These are phyloP conservation scores for Pyxicephalus adspersus DNA, from an alignment of 2,113 vertebrate species.

Conservation along the genomic window DNA sequence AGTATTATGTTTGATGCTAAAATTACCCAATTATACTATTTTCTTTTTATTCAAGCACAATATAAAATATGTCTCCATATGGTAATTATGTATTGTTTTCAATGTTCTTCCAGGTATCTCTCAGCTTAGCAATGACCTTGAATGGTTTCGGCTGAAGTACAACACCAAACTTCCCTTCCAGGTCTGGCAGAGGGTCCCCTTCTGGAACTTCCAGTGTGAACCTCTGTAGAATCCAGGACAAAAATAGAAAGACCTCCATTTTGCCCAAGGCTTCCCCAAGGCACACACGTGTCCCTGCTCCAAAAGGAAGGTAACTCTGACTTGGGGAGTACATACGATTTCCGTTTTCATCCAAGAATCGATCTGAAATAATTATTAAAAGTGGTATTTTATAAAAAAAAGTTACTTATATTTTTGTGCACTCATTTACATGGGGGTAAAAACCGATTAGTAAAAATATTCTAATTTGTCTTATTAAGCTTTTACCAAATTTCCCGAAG, in stretches of 20 bases:
- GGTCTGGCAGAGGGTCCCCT: conserved; percentile 74
- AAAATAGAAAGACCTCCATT: conserved; percentile 91
- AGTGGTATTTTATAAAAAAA: no score
- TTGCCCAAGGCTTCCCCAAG: conserved; percentile 89
- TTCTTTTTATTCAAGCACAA: no score
- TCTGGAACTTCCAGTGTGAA: conserved; percentile 80
- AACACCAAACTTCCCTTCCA: conserved; percentile 83
- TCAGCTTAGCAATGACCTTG: conserved; percentile 76
- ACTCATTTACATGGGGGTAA: no score
- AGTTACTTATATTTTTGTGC: no score
- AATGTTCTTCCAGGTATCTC: conserved; percentile 74
- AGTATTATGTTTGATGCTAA: no score
- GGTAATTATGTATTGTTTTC: conserved; percentile 11
- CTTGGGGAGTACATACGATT: conserved; percentile 77
- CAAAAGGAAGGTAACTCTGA: conserved; percentile 88
- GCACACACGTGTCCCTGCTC: conserved; percentile 85
- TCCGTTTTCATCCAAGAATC: conserved; percentile 82
- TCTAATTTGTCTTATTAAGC: no score
- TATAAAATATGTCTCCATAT: no score
- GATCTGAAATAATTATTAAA: conserved; percentile 79
- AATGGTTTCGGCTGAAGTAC: conserved; percentile 85
- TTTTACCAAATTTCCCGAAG: no score
- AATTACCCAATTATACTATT: no score
- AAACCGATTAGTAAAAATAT: no score
- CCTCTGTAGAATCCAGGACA: conserved; percentile 86